Percentiles rank a stretch among this genome's conserved stretches.
Conservation (phyloP, 35 echinoderm and acorn worm species). For the Lytechinus pictus region DNA sequence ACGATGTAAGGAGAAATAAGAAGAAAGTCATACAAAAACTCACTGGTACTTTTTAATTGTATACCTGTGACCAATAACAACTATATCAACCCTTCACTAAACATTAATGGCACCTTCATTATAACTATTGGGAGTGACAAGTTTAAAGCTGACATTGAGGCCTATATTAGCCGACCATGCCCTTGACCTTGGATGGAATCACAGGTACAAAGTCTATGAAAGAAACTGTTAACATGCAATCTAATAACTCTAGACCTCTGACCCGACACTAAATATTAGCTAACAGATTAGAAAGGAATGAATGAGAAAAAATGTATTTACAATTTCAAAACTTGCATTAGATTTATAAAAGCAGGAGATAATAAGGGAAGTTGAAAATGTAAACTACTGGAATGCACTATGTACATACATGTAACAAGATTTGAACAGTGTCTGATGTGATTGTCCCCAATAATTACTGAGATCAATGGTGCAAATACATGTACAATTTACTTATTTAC, state of each 20-base stretch:
- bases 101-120: too few species aligned
- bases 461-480: background rate
- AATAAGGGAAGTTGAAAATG: background rate
- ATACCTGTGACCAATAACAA: background rate
- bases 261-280: background rate
- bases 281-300: background rate
- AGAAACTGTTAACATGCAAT: too few species aligned
- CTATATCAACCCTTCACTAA: too few species aligned
- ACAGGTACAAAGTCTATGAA: too few species aligned
- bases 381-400: background rate
- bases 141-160: too few species aligned
- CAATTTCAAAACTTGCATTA: background rate
- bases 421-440: background rate
- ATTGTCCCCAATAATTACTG: background rate
- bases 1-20: background rate
- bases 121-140: too few species aligned
- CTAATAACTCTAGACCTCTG: background rate
- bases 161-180: too few species aligned
- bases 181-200: too few species aligned
- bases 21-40: background rate
- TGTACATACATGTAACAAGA: constrained; percentile 5
- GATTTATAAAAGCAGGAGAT: background rate
- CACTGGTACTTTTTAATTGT: background rate
- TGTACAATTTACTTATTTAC: background rate
- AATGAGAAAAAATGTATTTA: background rate